Evolutionary conservation across 2,797 vertebrate species (phyloP).

Genomic region (Crenuchus spilurus): DNA sequence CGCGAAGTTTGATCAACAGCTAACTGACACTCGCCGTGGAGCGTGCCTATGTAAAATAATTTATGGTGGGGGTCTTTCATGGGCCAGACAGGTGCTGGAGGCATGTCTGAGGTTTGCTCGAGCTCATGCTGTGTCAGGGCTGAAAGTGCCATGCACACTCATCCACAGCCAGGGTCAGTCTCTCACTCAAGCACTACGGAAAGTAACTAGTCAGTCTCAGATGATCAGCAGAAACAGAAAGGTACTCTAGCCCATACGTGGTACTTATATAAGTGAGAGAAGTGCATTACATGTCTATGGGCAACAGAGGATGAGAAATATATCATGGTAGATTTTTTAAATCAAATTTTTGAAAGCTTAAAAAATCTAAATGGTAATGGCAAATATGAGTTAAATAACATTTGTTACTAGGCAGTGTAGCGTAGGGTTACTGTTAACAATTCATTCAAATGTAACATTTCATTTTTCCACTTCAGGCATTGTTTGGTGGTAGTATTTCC

Average conservation of each 20-base stretch:
- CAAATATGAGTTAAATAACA: too few relatives aligned
- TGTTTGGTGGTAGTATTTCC: too few relatives aligned
- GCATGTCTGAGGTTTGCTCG: slow-evolving; percentile 54
- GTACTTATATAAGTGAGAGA: neutral
- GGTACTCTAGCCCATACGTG: neutral
- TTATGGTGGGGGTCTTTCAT: slow-evolving; percentile 65
- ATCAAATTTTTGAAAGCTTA: too few relatives aligned
- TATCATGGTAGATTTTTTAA: too few relatives aligned
- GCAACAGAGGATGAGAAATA: too few relatives aligned
- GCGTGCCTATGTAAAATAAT: slow-evolving; percentile 69
- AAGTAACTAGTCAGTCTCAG: slow-evolving; percentile 66
- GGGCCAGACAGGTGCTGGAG: slow-evolving; percentile 64
- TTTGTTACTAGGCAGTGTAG: too few relatives aligned
- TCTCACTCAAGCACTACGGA: slow-evolving; percentile 52
- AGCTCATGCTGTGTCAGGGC: slow-evolving; percentile 62
- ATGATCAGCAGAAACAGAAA: slow-evolving; percentile 48
- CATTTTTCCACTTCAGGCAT: too few relatives aligned
- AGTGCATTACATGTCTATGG: neutral
- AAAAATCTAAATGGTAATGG: too few relatives aligned
- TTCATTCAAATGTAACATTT: too few relatives aligned
- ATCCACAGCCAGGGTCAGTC: slow-evolving; percentile 38
- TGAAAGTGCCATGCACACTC: slow-evolving; percentile 62
- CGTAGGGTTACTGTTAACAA: too few relatives aligned
- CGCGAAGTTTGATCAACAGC: slow-evolving; percentile 62
- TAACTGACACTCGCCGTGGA: slow-evolving; percentile 65